These are phyloP conservation scores for Harpagifer antarcticus DNA, from an alignment of 2,797 vertebrate species.

Conservation along the genomic window DNA sequence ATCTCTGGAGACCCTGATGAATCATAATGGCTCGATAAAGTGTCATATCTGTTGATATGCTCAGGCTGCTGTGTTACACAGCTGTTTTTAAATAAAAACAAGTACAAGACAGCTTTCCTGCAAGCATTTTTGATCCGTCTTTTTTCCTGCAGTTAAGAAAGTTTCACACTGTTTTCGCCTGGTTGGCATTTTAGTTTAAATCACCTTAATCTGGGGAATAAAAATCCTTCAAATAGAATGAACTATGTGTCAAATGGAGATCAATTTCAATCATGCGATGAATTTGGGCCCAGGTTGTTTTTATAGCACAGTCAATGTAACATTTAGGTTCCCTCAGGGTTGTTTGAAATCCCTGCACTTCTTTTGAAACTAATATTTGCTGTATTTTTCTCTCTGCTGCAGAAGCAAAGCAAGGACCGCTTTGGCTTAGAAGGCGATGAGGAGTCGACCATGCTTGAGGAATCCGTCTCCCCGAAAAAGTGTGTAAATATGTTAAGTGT, in stretches of 20 bases:
- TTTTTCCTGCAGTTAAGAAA: background rate
- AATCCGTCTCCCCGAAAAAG: slow-evolving; percentile 99
- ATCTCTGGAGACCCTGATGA: slow-evolving; percentile 34
- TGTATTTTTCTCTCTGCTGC: slow-evolving; percentile 45
- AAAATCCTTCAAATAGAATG: background rate
- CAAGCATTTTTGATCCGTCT: background rate
- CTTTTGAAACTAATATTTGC: background rate
- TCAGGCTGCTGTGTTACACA: background rate
- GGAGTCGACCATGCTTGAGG: slow-evolving; percentile 99
- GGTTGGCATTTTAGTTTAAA: slow-evolving; percentile 3
- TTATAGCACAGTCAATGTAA: background rate
- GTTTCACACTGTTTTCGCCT: background rate
- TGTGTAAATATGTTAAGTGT: slow-evolving; percentile 71
- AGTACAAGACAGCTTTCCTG: background rate
- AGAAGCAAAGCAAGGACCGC: slow-evolving; percentile 99
- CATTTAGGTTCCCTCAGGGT: background rate
- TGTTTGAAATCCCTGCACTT: background rate
- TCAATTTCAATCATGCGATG: background rate
- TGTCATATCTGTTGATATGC: slow-evolving; percentile 29
- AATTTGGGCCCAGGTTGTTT: background rate
- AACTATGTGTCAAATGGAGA: background rate
- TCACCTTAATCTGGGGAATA: background rate
- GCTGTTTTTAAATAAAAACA: slow-evolving; percentile 17
- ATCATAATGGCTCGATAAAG: slow-evolving; percentile 25
- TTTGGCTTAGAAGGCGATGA: slow-evolving; percentile 99